phyloP scores from a whole-genome alignment of 2,888 invertebrate species.

The Sphaerophoria rueppellii region DNA sequence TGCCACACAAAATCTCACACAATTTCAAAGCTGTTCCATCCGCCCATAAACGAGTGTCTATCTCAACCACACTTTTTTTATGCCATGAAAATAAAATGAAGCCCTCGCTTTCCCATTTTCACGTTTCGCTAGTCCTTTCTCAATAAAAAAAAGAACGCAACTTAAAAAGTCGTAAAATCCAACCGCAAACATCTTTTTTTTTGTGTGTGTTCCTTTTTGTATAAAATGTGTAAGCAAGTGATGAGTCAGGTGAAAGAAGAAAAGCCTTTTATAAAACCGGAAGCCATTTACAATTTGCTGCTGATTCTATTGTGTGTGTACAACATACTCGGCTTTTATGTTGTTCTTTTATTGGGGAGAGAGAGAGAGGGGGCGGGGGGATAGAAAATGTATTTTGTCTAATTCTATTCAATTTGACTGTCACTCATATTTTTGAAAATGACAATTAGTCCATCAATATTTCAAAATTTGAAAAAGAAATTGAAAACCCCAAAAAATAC shows the following conservation, averaged over 20 bases:
- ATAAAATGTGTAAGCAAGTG: constrained; percentile 63
- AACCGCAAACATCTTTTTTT: constrained; percentile 32
- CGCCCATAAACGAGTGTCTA: background rate
- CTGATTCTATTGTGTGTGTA: constrained; percentile 66
- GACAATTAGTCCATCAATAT: too few relatives aligned
- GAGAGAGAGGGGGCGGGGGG: background rate
- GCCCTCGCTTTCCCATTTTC: background rate
- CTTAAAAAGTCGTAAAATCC: constrained; percentile 67
- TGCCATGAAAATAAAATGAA: constrained; percentile 22
- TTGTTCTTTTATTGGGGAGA: background rate
- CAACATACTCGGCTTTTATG: constrained; percentile 53
- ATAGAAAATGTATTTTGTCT: background rate
- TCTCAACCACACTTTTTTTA: constrained; percentile 17
- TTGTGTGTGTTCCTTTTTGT: constrained; percentile 16
- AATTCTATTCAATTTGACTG: background rate
- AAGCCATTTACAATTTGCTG: constrained; percentile 72
- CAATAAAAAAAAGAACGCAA: constrained; percentile 44
- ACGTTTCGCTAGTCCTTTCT: background rate
- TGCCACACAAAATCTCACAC: too few relatives aligned
- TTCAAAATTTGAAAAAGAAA: constrained; percentile 24
- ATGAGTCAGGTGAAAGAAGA: constrained; percentile 72
- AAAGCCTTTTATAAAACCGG: constrained; percentile 66
- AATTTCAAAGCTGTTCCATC: too few relatives aligned
- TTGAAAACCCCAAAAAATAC: constrained; percentile 1
- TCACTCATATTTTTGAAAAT: too few relatives aligned